Conservation (phyloP, 1,140 invertebrate genomes). For the Temnothorax longispinosus region DNA sequence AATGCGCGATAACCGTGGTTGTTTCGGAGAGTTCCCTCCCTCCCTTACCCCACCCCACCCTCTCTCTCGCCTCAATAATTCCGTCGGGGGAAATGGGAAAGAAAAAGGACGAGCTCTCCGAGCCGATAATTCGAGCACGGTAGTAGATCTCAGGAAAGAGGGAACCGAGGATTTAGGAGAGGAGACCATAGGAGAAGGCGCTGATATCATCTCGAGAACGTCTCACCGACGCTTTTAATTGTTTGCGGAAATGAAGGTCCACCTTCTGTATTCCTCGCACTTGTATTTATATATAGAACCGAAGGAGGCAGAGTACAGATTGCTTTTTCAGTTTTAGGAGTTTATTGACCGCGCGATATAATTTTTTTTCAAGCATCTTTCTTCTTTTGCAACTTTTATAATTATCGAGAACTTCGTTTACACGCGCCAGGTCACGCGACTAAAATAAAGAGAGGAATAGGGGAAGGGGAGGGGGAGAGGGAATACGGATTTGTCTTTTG, state of each 20-base stretch:
- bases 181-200: neutral
- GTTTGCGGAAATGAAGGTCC: slow-evolving; percentile 41
- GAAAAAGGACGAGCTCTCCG: slow-evolving; percentile 3
- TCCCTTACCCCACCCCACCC: too few relatives aligned
- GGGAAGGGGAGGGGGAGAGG: neutral
- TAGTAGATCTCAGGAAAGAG: neutral
- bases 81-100: slow-evolving; percentile 34
- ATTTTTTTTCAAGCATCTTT: neutral
- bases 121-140: slow-evolving; percentile 39
- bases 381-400: slow-evolving; percentile 38
- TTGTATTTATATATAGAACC: slow-evolving; percentile 7
- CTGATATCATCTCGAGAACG: slow-evolving; percentile 50
- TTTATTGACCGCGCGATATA: neutral
- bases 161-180: slow-evolving; percentile 6
- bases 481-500: slow-evolving; percentile 44
- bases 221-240: slow-evolving; percentile 40
- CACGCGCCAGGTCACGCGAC: neutral
- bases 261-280: neutral
- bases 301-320: neutral
- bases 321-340: slow-evolving; percentile 5
- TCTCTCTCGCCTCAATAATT: slow-evolving; percentile 52
- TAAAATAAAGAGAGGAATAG: neutral
- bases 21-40: neutral
- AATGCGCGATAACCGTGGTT: neutral
- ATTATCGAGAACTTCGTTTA: slow-evolving; percentile 39